phyloP scores from a whole-genome alignment of 2,797 vertebrate genomes.

The Hyperoplus immaculatus region DNA sequence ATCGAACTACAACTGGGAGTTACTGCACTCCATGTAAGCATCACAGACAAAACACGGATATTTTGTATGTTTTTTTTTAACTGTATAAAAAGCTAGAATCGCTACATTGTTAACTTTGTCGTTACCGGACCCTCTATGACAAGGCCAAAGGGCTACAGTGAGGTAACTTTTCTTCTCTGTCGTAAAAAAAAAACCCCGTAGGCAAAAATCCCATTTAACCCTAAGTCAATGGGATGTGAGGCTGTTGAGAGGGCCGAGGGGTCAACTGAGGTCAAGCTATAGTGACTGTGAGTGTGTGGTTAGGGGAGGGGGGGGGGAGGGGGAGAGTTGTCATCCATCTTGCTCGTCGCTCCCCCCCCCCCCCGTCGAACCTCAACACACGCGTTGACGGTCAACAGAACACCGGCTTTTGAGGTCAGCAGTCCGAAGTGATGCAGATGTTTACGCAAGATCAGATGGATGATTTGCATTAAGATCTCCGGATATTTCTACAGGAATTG shows the following conservation, averaged over 20 bases:
- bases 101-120: slow-evolving; percentile 6
- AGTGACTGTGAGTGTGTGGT: slow-evolving; percentile 67
- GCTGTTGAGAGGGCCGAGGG: slow-evolving; percentile 78
- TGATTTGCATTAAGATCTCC: not conserved
- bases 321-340: slow-evolving; percentile 68
- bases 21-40: not conserved
- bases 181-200: slow-evolving; percentile 59
- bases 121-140: slow-evolving; percentile 3
- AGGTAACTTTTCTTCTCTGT: slow-evolving; percentile 54
- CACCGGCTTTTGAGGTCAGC: slow-evolving; percentile 6
- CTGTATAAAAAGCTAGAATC: slow-evolving; percentile 11
- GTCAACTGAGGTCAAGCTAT: slow-evolving; percentile 83
- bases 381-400: slow-evolving; percentile 46
- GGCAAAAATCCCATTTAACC: slow-evolving; percentile 72
- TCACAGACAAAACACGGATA: slow-evolving; percentile 8
- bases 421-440: slow-evolving; percentile 2
- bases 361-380: slow-evolving; percentile 55
- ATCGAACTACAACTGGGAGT: slow-evolving; percentile 2
- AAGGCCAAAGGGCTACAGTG: slow-evolving; percentile 63
- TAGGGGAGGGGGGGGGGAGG: slow-evolving; percentile 24
- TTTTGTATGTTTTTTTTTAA: slow-evolving; percentile 4
- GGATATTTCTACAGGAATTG: not conserved
- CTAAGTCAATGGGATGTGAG: slow-evolving; percentile 78
- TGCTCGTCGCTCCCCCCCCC: slow-evolving; percentile 56
- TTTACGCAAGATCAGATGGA: not conserved